Evolutionary conservation across 2,888 invertebrate genomes (phyloP).

Genomic region (Salticus scenicus): DNA sequence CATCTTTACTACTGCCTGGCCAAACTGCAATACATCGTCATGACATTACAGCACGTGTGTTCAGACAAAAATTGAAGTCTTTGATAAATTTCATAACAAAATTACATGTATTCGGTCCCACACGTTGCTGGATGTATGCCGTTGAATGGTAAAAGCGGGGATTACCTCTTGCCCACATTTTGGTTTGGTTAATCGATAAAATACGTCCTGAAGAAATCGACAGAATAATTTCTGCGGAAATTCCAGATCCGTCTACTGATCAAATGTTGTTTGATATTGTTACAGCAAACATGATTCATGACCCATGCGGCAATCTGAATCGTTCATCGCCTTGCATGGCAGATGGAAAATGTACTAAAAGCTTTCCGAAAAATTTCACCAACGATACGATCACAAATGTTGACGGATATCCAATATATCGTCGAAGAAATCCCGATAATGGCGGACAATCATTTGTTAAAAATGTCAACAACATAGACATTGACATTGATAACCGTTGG

Average conservation of each 20-base stretch:
- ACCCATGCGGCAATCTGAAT: slow-evolving; percentile 30
- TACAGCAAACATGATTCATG: slow-evolving; percentile 10
- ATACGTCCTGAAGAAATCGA: neutral
- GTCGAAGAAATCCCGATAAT: slow-evolving; percentile 34
- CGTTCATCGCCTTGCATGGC: slow-evolving; percentile 29
- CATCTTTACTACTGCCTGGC: slow-evolving; percentile 14
- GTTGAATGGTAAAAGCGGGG: slow-evolving; percentile 15
- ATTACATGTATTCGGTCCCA: slow-evolving; percentile 16
- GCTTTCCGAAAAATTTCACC: slow-evolving; percentile 21
- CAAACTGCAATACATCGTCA: slow-evolving; percentile 30
- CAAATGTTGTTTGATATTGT: slow-evolving; percentile 6
- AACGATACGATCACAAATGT: slow-evolving; percentile 29
- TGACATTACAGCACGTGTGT: slow-evolving; percentile 15
- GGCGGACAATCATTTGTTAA: slow-evolving; percentile 28
- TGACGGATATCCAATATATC: slow-evolving; percentile 44
- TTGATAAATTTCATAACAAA: slow-evolving; percentile 27
- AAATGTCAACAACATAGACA: slow-evolving; percentile 21
- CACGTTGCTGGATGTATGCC: slow-evolving; percentile 1
- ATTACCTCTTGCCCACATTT: slow-evolving; percentile 11
- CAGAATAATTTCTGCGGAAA: neutral
- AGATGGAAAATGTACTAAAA: slow-evolving; percentile 41
- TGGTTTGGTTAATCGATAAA: neutral
- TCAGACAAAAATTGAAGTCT: slow-evolving; percentile 36
- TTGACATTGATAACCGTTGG: slow-evolving; percentile 7
- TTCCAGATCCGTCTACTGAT: neutral